Evolutionary conservation across 2,113 vertebrate genomes (phyloP).

Genomic region (Microcebus lehilahytsara): DNA sequence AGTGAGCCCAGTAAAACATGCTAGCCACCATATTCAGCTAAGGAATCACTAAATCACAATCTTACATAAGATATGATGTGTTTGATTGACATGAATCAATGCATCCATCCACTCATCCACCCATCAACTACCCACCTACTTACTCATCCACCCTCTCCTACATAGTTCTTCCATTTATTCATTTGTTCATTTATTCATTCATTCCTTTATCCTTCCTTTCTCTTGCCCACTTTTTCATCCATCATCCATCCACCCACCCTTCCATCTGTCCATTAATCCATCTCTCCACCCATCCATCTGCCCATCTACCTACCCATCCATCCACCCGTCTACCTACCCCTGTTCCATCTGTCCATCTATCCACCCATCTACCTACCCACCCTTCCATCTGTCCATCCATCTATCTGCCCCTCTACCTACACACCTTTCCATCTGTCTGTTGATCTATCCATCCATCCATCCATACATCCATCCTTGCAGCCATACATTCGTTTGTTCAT

Average conservation of each 20-base stretch:
- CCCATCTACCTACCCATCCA: neutral
- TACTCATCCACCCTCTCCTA: neutral
- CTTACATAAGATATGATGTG: neutral
- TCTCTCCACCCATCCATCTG: too few species aligned
- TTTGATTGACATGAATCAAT: neutral
- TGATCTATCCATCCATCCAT: too few species aligned
- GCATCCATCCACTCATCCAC: neutral
- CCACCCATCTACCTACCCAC: too few species aligned
- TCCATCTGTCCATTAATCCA: too few species aligned
- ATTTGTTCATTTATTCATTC: neutral
- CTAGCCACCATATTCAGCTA: neutral
- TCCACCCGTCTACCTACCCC: too few species aligned
- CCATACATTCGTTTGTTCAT: too few species aligned
- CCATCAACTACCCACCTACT: too few species aligned
- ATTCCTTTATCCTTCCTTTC: neutral
- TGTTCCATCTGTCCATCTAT: too few species aligned
- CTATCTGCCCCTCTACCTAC: too few species aligned
- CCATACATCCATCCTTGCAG: too few species aligned
- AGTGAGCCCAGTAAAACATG: neutral
- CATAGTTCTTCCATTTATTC: neutral
- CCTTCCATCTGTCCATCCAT: rapidly evolving
- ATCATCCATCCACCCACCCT: too few species aligned
- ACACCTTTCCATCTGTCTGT: neutral
- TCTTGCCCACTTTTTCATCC: neutral
- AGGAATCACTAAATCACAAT: neutral